Percentiles rank a stretch among this genome's conserved stretches.
phyloP scores from a whole-genome alignment of 1,140 invertebrate species.

The Hydropsyche tenuis region DNA sequence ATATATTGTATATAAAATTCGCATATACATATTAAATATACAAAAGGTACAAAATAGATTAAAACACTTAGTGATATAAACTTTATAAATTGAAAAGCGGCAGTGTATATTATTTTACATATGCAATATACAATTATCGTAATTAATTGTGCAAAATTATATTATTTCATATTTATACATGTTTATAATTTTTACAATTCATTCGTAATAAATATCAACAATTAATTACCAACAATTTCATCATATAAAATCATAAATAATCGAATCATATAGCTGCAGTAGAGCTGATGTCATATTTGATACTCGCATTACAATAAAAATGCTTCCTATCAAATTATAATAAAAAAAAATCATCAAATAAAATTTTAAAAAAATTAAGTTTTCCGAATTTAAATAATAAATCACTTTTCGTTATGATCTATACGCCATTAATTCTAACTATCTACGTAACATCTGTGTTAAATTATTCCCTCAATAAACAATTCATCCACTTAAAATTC shows the following conservation, averaged over 20 bases:
- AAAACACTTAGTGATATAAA: conserved; percentile 26
- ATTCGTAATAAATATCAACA: conserved; percentile 15
- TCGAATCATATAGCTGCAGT: neutral
- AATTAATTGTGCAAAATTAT: conserved; percentile 16
- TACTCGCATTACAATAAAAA: too few relatives aligned
- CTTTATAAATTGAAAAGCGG: conserved; percentile 18
- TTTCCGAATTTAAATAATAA: too few relatives aligned
- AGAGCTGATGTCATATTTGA: too few relatives aligned
- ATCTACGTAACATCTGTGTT: too few relatives aligned
- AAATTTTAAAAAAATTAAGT: too few relatives aligned
- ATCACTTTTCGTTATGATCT: too few relatives aligned
- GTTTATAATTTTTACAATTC: neutral
- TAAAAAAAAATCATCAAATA: too few relatives aligned
- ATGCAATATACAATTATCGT: neutral
- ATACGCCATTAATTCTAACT: too few relatives aligned
- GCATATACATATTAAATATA: conserved; percentile 11
- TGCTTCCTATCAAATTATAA: too few relatives aligned
- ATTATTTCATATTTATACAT: conserved; percentile 8
- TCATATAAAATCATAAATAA: neutral
- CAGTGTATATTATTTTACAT: conserved; percentile 22
- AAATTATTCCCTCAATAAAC: too few relatives aligned
- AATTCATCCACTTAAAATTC: too few relatives aligned
- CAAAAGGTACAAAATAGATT: conserved; percentile 27
- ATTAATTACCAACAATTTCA: conserved; percentile 4
- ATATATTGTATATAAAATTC: conserved; percentile 2